A percentile compares a stretch with the other conserved stretches of the same genome.
Evolutionary conservation across 2,888 invertebrate species (phyloP).

Genomic region (Trachelus tabidus): DNA sequence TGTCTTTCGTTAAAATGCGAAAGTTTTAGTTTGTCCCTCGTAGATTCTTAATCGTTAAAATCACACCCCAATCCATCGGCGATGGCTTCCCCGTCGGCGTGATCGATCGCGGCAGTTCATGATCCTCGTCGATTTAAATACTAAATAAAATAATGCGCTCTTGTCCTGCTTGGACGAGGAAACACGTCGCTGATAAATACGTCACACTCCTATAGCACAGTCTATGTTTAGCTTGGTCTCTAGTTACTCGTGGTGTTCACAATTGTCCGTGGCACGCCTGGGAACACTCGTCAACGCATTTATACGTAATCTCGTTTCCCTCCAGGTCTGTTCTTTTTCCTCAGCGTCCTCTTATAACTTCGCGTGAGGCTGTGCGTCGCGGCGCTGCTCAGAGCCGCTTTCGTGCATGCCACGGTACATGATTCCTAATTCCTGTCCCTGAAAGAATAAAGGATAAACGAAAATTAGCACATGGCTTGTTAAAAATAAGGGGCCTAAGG

Average conservation of each 20-base stretch:
- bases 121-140: too few relatives aligned
- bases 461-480: too few relatives aligned
- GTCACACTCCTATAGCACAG: background rate
- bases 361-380: slow-evolving; percentile 62
- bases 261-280: slow-evolving; percentile 51
- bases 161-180: slow-evolving; percentile 9
- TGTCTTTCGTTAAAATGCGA: too few relatives aligned
- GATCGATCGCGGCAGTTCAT: too few relatives aligned
- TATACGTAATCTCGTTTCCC: slow-evolving; percentile 56
- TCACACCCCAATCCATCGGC: background rate
- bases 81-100: too few relatives aligned
- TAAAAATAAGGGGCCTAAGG: background rate
- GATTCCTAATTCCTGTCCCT: slow-evolving; percentile 65
- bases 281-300: slow-evolving; percentile 31
- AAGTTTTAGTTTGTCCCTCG: too few relatives aligned
- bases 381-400: slow-evolving; percentile 58
- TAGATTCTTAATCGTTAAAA: slow-evolving; percentile 8
- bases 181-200: slow-evolving; percentile 13
- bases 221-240: slow-evolving; percentile 7
- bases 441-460: slow-evolving; percentile 22
- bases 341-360: slow-evolving; percentile 60
- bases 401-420: slow-evolving; percentile 65
- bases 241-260: slow-evolving; percentile 30
- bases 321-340: slow-evolving; percentile 46
- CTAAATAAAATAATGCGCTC: too few relatives aligned